phyloP scores from a whole-genome alignment of 2,113 vertebrate genomes.

The Rhodinocichla rosea region DNA sequence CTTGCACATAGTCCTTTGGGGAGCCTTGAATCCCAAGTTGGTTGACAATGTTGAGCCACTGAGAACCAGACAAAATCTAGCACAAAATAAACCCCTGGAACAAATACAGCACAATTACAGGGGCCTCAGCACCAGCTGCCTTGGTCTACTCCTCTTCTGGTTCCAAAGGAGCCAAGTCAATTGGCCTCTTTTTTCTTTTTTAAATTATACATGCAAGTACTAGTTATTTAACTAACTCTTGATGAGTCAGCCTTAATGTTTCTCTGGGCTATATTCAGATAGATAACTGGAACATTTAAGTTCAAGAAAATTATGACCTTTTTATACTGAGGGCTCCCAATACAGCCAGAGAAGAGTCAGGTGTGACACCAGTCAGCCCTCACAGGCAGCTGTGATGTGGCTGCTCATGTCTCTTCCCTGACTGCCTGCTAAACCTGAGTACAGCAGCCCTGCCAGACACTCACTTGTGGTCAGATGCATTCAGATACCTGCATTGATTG shows the following conservation, averaged over 20 bases:
- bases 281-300: not conserved
- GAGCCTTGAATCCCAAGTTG: not conserved
- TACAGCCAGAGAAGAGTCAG: not conserved
- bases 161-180: not conserved
- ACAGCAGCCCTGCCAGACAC: not conserved
- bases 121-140: not conserved
- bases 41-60: not conserved
- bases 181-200: accelerated
- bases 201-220: not conserved
- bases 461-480: not conserved
- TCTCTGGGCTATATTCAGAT: not conserved
- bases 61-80: not conserved
- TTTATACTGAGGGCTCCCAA: not conserved
- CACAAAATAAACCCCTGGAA: not conserved
- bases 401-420: not conserved
- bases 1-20: not conserved
- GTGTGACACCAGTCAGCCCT: not conserved
- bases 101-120: not conserved
- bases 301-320: not conserved
- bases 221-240: not conserved
- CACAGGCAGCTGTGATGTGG: not conserved
- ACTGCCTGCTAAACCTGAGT: not conserved
- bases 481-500: not conserved
- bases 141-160: not conserved
- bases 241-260: not conserved